A percentile compares a stretch with the other conserved stretches of the same genome.
These are phyloP conservation scores for Macrobrachium nipponense DNA, from an alignment of 1,140 invertebrate species.

Conservation along the genomic window DNA sequence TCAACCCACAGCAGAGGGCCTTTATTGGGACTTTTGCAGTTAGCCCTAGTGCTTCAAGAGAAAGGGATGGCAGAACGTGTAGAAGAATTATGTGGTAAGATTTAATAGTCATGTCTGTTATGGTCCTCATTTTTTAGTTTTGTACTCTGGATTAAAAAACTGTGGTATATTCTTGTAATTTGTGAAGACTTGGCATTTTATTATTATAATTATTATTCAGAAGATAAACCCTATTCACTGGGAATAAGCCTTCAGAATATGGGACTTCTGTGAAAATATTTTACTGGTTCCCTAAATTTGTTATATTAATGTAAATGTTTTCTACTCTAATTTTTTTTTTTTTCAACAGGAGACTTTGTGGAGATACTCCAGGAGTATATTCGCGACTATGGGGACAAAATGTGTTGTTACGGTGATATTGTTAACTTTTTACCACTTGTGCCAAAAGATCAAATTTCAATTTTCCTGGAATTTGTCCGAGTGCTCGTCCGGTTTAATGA, in stretches of 20 bases:
- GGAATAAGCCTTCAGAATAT: too few relatives aligned
- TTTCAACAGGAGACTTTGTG: constrained; percentile 32
- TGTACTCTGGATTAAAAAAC: too few relatives aligned
- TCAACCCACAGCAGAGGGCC: constrained; percentile 26
- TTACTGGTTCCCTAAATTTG: not conserved
- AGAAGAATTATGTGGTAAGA: constrained; percentile 37
- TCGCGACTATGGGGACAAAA: constrained; percentile 43
- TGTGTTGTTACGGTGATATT: constrained; percentile 56
- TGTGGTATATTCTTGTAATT: too few relatives aligned
- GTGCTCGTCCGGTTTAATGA: not conserved
- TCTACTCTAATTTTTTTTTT: not conserved
- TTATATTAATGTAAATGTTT: too few relatives aligned
- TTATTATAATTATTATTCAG: too few relatives aligned
- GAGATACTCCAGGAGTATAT: constrained; percentile 51
- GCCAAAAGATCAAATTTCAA: constrained; percentile 18
- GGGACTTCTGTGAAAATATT: not conserved
- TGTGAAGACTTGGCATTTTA: too few relatives aligned
- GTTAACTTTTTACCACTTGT: constrained; percentile 50
- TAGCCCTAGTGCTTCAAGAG: constrained; percentile 27
- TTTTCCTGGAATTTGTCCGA: constrained; percentile 14
- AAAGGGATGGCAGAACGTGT: constrained; percentile 19
- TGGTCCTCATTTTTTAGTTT: too few relatives aligned
- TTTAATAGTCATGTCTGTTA: not conserved
- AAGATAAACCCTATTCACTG: too few relatives aligned
- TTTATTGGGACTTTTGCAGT: constrained; percentile 41